Conservation (phyloP, 2,797 vertebrate species). For the Anniella stebbinsi region DNA sequence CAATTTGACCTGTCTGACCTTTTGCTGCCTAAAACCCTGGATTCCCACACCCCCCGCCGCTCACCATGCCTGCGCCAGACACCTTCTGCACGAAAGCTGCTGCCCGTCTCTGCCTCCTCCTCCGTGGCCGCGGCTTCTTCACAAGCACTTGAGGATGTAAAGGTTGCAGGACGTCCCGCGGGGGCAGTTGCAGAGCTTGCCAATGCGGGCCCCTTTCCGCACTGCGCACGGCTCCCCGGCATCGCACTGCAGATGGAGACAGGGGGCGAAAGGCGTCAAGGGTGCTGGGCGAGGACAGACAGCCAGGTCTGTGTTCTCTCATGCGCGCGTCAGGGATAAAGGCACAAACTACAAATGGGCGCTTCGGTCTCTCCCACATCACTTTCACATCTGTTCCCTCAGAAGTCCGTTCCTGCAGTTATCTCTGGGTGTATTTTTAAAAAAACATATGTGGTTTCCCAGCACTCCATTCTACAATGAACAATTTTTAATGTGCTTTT, state of each 20-base stretch:
- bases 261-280: accelerated
- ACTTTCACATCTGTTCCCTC: no score
- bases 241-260: constrained; percentile 73
- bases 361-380: no score
- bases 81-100: neutral
- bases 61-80: neutral
- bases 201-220: constrained; percentile 80
- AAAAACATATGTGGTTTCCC: no score
- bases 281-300: neutral
- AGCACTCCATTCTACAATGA: no score
- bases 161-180: constrained; percentile 80
- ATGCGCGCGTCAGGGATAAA: neutral
- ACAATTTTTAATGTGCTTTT: no score
- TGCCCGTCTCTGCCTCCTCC: neutral
- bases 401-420: no score
- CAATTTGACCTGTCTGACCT: no score
- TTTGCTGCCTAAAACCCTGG: no score
- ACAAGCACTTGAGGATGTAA: constrained; percentile 82
- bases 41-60: no score
- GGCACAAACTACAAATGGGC: no score
- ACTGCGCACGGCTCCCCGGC: constrained; percentile 81
- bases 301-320: no score
- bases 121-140: constrained; percentile 1
- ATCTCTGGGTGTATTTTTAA: no score
- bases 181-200: constrained; percentile 83